Percentiles rank a stretch among this genome's conserved stretches.
These are phyloP conservation scores for Seriola quinqueradiata DNA, from an alignment of 2,113 vertebrate genomes.

Conservation along the genomic window DNA sequence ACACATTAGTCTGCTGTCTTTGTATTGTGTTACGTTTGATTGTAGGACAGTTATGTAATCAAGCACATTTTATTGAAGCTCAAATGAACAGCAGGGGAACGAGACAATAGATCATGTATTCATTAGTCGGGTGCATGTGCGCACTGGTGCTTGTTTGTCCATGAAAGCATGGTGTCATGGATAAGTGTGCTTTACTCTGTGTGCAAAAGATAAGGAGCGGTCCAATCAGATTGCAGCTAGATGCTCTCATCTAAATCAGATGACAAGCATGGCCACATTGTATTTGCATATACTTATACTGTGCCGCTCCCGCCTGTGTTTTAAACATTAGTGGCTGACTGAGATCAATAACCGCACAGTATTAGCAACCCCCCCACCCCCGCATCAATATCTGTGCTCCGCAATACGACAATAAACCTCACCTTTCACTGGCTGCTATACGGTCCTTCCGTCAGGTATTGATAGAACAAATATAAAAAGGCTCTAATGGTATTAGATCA, in stretches of 20 bases:
- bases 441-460: conserved; percentile 11
- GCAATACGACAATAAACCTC: conserved; percentile 11
- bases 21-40: not conserved
- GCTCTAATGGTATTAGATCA: conserved; percentile 31
- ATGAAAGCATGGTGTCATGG: conserved; percentile 11
- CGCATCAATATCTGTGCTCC: conserved; percentile 16
- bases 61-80: conserved; percentile 24
- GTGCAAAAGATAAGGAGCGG: conserved; percentile 46
- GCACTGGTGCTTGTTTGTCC: conserved; percentile 7
- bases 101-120: conserved; percentile 26
- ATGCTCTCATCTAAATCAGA: conserved; percentile 16
- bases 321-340: conserved; percentile 19
- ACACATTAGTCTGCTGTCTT: conserved; percentile 3
- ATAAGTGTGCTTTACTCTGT: conserved; percentile 25
- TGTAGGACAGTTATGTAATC: conserved; percentile 46
- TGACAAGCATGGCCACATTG: conserved; percentile 11
- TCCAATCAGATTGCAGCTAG: conserved; percentile 41
- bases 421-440: not conserved
- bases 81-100: not conserved
- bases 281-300: conserved; percentile 40
- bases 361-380: conserved; percentile 39
- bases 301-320: conserved; percentile 15
- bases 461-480: conserved; percentile 30
- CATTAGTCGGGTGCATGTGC: not conserved
- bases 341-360: conserved; percentile 57